Conservation (phyloP, 35 echinoderm and acorn worm species). For the Lytechinus variegatus region DNA sequence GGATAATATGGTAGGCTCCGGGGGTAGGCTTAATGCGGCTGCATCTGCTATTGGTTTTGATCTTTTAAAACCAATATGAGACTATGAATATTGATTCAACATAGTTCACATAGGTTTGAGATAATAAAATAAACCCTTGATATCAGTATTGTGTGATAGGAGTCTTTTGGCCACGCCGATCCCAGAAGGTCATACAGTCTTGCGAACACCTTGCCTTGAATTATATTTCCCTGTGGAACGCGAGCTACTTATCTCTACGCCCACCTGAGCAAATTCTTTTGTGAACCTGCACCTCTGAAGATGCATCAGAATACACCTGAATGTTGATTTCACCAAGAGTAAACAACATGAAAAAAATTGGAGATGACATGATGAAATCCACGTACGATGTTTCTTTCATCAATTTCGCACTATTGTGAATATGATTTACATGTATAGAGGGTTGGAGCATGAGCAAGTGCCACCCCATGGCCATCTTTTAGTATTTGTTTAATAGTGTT, state of each 20-base stretch:
- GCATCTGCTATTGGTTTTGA: too few species aligned
- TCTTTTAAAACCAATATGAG: too few species aligned
- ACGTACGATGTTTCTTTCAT: not conserved
- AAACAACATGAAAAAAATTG: not conserved
- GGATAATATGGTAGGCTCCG: too few species aligned
- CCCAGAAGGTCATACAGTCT: not conserved
- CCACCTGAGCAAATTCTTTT: constrained; percentile 1
- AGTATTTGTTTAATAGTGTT: too few species aligned
- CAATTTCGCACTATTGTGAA: too few species aligned
- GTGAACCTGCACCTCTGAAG: not conserved
- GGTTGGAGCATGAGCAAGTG: too few species aligned
- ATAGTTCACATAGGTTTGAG: not conserved
- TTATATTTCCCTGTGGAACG: not conserved
- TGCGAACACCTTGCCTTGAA: not conserved
- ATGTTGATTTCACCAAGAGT: not conserved
- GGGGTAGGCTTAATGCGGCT: too few species aligned
- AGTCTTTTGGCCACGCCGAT: not conserved
- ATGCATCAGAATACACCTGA: not conserved
- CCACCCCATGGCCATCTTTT: too few species aligned
- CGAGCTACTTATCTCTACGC: not conserved
- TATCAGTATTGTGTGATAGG: not conserved
- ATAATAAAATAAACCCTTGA: not conserved
- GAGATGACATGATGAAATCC: constrained; percentile 9
- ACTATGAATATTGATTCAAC: not conserved
- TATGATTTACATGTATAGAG: too few species aligned